phyloP scores from a whole-genome alignment of 2,797 vertebrate species.

The Lepilemur ruficaudatus region DNA sequence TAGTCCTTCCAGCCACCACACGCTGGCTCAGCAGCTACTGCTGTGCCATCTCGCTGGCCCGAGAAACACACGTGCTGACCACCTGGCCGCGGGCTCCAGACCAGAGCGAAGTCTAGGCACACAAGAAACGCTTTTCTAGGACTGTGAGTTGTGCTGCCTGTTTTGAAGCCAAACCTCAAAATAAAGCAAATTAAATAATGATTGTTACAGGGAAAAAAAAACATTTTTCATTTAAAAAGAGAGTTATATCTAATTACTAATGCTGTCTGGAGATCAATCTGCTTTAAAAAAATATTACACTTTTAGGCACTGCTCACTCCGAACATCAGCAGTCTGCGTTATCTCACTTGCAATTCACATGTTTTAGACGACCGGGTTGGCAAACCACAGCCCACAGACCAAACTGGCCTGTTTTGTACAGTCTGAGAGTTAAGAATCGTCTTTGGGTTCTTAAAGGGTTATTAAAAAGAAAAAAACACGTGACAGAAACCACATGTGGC shows the following conservation, averaged over 20 bases:
- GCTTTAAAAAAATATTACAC: not conserved
- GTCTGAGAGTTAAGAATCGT: not conserved
- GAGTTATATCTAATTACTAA: not conserved
- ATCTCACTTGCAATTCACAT: not conserved
- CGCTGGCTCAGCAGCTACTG: not conserved
- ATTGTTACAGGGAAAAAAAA: no score
- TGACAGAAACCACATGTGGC: not conserved
- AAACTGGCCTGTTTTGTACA: not conserved
- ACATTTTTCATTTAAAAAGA: not conserved
- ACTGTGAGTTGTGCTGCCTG: no score
- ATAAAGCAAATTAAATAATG: not conserved
- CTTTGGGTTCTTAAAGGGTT: not conserved
- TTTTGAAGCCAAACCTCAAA: not conserved
- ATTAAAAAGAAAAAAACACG: not conserved
- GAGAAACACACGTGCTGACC: not conserved
- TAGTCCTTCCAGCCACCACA: not conserved
- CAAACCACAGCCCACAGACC: not conserved
- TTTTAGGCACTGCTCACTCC: not conserved
- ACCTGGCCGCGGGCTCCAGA: not conserved
- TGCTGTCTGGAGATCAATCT: not conserved
- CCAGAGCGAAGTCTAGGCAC: not conserved
- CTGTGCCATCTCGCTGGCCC: not conserved
- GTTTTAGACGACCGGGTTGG: no score
- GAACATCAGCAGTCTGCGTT: not conserved
- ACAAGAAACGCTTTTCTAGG: not conserved